These are phyloP conservation scores for Erpetoichthys calabaricus DNA, from an alignment of 2,797 vertebrate genomes.

Conservation along the genomic window DNA sequence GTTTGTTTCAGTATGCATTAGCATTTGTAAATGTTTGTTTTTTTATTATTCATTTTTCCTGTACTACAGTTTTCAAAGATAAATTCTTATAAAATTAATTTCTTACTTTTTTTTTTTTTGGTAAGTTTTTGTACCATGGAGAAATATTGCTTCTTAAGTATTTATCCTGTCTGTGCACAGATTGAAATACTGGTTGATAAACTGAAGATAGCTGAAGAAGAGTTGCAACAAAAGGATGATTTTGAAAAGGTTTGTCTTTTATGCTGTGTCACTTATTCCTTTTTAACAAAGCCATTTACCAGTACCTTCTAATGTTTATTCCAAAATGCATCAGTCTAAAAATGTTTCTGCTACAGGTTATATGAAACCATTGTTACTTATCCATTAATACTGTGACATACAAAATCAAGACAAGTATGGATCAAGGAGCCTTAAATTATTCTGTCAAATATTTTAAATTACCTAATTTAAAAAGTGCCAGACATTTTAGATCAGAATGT, in stretches of 20 bases:
- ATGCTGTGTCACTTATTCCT: background rate
- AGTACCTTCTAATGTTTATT: background rate
- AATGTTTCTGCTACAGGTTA: background rate
- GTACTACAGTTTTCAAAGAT: too few species aligned
- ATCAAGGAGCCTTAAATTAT: too few species aligned
- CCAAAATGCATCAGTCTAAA: background rate
- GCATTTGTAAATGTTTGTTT: background rate
- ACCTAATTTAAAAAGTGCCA: too few species aligned
- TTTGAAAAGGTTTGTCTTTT: conserved; percentile 20
- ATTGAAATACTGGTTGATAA: conserved; percentile 23
- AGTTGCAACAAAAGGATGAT: conserved; percentile 23
- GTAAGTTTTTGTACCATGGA: background rate
- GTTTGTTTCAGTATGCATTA: too few species aligned
- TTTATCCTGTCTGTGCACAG: conserved; percentile 9
- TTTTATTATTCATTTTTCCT: too few species aligned
- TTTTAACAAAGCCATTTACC: too few species aligned
- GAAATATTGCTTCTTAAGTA: background rate
- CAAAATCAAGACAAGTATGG: too few species aligned
- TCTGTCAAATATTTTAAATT: too few species aligned
- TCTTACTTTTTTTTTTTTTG: background rate
- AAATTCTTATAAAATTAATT: too few species aligned
- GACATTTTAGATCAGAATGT: too few species aligned
- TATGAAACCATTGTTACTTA: background rate
- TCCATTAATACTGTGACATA: too few species aligned
- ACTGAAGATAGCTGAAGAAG: conserved; percentile 19